Evolutionary conservation across 2,888 invertebrate genomes (phyloP).

Genomic region (Eudemis profundana): DNA sequence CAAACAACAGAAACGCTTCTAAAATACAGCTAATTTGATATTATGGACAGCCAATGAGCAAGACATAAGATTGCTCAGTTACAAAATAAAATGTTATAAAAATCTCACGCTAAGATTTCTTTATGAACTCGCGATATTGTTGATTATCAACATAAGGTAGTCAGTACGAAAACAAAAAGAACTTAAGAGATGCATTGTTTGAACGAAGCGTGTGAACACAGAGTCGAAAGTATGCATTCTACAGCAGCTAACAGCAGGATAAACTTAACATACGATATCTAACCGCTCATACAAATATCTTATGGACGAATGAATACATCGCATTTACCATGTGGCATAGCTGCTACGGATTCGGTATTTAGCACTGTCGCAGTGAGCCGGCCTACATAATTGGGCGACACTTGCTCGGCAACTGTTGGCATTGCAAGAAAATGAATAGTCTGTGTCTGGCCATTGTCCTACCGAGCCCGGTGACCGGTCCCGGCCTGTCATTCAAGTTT

Average conservation of each 20-base stretch:
- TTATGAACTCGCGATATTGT: constrained; percentile 80
- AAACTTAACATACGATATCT: constrained; percentile 50
- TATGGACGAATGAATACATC: constrained; percentile 22
- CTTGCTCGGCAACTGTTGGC: constrained; percentile 47
- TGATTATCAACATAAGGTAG: constrained; percentile 83
- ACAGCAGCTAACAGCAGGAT: constrained; percentile 58
- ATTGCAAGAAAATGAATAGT: constrained; percentile 55
- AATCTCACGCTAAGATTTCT: constrained; percentile 82
- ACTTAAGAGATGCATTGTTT: constrained; percentile 79
- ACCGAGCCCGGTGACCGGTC: constrained; percentile 41
- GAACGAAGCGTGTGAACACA: constrained; percentile 80
- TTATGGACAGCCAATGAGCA: constrained; percentile 50
- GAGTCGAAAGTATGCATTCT: constrained; percentile 79
- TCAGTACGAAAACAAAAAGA: constrained; percentile 83
- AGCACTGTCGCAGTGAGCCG: constrained; percentile 47
- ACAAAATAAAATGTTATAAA: constrained; percentile 74
- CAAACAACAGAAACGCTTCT: not conserved
- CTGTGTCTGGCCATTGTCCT: constrained; percentile 58
- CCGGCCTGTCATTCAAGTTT: constrained; percentile 48
- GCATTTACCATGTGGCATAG: constrained; percentile 1
- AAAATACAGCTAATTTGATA: constrained; percentile 19
- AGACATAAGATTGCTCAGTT: constrained; percentile 64
- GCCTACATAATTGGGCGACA: constrained; percentile 48
- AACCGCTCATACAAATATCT: constrained; percentile 33
- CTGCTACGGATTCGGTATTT: constrained; percentile 27